Conservation (phyloP, 2,113 vertebrate species). For the Brachypteracias leptosomus region DNA sequence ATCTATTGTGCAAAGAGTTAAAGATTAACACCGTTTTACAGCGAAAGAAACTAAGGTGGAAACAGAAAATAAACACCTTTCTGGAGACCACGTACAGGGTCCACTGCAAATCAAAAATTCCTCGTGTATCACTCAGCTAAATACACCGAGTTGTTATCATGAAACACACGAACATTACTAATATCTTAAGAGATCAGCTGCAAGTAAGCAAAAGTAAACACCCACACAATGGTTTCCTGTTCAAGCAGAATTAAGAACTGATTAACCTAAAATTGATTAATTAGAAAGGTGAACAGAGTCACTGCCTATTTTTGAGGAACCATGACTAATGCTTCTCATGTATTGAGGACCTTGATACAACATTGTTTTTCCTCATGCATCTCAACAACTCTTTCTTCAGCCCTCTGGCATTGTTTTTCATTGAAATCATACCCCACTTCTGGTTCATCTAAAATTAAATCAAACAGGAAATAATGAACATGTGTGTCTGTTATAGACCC, state of each 20-base stretch:
- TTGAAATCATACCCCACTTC: conserved; percentile 5
- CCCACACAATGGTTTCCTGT: background rate
- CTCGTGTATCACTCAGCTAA: background rate
- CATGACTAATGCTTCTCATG: background rate
- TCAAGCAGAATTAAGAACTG: background rate
- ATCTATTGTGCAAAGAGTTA: conserved; percentile 11
- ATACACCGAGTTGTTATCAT: background rate
- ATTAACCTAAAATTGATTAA: background rate
- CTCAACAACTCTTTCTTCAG: background rate
- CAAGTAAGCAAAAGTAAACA: background rate
- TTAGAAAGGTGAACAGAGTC: background rate
- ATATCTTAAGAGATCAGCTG: background rate
- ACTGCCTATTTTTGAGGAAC: background rate
- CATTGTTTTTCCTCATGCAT: background rate
- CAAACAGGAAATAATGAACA: background rate
- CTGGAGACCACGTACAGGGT: background rate
- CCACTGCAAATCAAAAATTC: background rate
- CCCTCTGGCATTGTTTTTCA: background rate
- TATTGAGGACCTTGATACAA: background rate
- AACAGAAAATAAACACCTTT: conserved; percentile 1
- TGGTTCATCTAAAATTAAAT: conserved; percentile 7
- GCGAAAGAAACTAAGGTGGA: background rate
- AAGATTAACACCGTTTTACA: background rate
- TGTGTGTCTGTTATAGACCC: background rate
- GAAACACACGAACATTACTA: background rate